phyloP scores from a whole-genome alignment of 2,113 vertebrate genomes.

The Ascaphus truei region DNA sequence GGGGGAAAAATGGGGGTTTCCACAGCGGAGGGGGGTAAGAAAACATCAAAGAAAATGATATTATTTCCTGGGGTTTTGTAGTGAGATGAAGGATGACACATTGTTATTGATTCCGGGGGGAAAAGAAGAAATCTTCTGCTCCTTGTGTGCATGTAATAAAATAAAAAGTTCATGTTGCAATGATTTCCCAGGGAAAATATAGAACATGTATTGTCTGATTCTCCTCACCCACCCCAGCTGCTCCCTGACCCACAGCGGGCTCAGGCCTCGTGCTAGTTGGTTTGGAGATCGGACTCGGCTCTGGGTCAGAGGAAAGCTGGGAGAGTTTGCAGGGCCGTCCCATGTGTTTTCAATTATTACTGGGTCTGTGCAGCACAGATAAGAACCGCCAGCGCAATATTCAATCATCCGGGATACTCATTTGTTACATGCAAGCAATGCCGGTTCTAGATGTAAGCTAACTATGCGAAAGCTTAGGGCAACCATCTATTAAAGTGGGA shows the following conservation, averaged over 20 bases:
- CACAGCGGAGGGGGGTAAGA: background rate
- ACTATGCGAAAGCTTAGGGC: too few species aligned
- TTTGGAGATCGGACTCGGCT: background rate
- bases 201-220: conserved; percentile 4
- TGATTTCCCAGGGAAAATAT: conserved; percentile 24
- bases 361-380: background rate
- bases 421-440: too few species aligned
- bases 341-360: conserved; percentile 14
- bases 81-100: conserved; percentile 12
- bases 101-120: background rate
- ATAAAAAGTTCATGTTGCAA: background rate
- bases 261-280: background rate
- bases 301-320: conserved; percentile 3
- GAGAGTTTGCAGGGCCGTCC: background rate
- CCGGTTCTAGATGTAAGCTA: too few species aligned
- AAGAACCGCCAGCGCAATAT: background rate
- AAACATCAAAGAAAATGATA: conserved; percentile 1
- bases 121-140: background rate
- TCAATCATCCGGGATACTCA: too few species aligned
- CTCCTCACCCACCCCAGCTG: conserved; percentile 6
- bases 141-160: background rate
- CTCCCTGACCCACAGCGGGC: conserved; percentile 17
- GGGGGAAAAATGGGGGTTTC: conserved; percentile 17
- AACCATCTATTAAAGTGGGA: too few species aligned
- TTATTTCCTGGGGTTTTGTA: background rate